Evolutionary conservation across 2,113 vertebrate species (phyloP), one percentile per base, ranked within the genome.

Genomic region (Planiliza haematocheilus): DNA sequence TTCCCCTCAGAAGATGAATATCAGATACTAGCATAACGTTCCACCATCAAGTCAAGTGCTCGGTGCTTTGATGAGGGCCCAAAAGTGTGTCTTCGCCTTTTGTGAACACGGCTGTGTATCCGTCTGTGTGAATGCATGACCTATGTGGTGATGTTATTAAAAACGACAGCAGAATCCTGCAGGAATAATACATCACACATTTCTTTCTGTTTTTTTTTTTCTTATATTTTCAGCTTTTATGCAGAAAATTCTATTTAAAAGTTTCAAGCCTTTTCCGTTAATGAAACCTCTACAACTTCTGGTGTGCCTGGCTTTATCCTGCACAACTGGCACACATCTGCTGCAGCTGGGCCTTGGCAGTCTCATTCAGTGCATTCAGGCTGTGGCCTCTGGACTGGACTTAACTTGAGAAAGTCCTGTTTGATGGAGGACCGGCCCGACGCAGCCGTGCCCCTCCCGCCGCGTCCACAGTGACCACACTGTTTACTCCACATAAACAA

Each of bases 401-500:
- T 67, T 51, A 43, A 57, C 71, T 62, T n/a, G 50, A 83, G 83
- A 86, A 85, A 81, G 74, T 86, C 70, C 61, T 21, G 75, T 86
- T 81, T 89, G 86, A 86, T 79, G 75, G 70, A 70, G 70, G 39
- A 67, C 43, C 69, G 36, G 79, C 67, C 62, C 45, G 16, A 66
- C 17, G 58, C 42, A 46, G 56, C 59, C 30, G 1, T 12, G 69
- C 76, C 83, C 83, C 85, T 88, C 79, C 91, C 6, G 55, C 64
- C 77, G 62, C 42, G 53, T 91, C 86, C 88, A 88, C 90, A 90
- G 81, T 56, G 82, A 92, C 92, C 92, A 91, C 92, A 91, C 81
- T 92, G 90, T 93, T 93, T 91, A 90, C 92, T 79, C 81, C 88
- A 58, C 85, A 85, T 90, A 92, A 92, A 92, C 90, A 91, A 81